A percentile compares a stretch with the other conserved stretches of the same genome.
Evolutionary conservation across 2,113 vertebrate species (phyloP).

Genomic region (Antigone vipio): DNA sequence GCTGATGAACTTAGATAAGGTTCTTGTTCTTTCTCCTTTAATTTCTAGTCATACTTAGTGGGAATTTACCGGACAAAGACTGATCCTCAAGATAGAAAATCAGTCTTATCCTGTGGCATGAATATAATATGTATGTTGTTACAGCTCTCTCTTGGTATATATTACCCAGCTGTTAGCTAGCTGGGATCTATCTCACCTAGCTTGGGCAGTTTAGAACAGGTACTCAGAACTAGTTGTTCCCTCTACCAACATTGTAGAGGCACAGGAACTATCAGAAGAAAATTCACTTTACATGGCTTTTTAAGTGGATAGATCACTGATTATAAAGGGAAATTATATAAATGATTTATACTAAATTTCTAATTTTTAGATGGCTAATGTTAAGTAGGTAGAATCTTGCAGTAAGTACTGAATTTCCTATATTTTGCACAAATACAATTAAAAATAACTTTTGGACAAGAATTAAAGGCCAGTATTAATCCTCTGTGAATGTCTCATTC

Average conservation of each 20-base stretch:
- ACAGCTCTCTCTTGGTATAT: not conserved
- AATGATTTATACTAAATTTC: not conserved
- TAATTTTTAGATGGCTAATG: not conserved
- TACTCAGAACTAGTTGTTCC: not conserved
- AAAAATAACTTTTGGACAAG: not conserved
- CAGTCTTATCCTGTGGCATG: not conserved
- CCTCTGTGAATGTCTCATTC: not conserved
- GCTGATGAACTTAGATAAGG: not conserved
- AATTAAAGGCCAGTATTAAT: not conserved
- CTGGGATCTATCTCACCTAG: not conserved
- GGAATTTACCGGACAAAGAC: not conserved
- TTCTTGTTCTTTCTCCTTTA: not conserved
- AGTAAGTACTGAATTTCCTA: not conserved
- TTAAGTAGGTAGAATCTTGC: not conserved
- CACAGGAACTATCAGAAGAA: not conserved
- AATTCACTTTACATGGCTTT: not conserved
- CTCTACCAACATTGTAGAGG: not conserved
- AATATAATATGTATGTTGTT: not conserved
- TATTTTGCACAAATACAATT: not conserved
- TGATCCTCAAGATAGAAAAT: not conserved
- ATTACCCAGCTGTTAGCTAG: not conserved
- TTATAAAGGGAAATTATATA: not conserved
- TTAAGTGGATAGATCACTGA: not conserved
- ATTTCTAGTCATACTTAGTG: not conserved
- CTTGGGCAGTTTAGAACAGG: not conserved